Percentiles rank a stretch among this genome's conserved stretches.
Conservation (phyloP, 2,797 vertebrate species). For the Ispidina picta region DNA sequence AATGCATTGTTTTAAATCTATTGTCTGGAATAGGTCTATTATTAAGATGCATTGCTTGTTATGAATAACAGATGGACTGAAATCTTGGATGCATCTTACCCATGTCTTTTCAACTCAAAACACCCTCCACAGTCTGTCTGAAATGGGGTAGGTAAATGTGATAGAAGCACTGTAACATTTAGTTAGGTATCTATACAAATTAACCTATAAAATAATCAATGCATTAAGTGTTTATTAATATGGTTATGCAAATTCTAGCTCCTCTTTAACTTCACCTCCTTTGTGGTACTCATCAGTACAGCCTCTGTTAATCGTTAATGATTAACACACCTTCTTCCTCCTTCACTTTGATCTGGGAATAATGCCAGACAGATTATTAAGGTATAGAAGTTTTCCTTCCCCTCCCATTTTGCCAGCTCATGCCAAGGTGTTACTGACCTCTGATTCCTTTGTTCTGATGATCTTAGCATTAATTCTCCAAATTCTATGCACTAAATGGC, state of each 20-base stretch:
- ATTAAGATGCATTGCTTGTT: not conserved
- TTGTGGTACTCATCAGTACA: not conserved
- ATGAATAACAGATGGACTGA: not conserved
- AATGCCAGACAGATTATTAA: not conserved
- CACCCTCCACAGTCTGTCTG: not conserved
- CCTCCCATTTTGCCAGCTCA: not conserved
- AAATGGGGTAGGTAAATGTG: not conserved
- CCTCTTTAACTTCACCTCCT: not conserved
- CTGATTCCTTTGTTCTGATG: not conserved
- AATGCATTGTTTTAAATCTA: not conserved
- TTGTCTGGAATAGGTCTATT: not conserved
- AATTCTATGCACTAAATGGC: not conserved
- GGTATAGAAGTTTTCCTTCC: not conserved
- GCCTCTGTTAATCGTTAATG: not conserved
- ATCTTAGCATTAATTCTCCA: not conserved
- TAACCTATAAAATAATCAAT: not conserved
- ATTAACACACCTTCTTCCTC: not conserved
- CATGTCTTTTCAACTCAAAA: not conserved
- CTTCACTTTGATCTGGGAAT: conserved; percentile 1
- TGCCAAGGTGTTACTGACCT: not conserved
- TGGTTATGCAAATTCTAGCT: not conserved
- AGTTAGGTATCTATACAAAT: not conserved
- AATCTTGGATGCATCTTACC: not conserved
- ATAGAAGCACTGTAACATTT: not conserved
- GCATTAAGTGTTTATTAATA: not conserved